Conservation (phyloP, 2,113 vertebrate species). For the Theristicus caerulescens region DNA sequence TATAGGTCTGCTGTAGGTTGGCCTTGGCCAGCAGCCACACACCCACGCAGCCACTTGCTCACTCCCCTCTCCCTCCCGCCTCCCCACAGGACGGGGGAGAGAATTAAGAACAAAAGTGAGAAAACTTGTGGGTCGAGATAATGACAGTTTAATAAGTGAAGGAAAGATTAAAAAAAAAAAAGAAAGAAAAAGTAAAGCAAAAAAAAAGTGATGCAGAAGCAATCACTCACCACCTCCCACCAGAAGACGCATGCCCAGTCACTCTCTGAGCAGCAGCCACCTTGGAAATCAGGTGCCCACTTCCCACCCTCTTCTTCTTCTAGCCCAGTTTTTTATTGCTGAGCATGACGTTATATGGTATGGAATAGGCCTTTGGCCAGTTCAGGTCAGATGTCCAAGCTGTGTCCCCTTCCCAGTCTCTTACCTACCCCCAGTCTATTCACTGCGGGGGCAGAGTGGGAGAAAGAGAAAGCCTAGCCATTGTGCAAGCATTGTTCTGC, state of each 20-base stretch:
- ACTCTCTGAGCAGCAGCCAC: neutral
- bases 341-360: rapidly evolving
- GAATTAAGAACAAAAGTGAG: constrained; percentile 18
- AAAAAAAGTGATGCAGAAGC: neutral
- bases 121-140: constrained; percentile 31
- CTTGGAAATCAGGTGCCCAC: neutral
- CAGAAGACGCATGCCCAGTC: neutral
- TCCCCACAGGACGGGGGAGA: neutral
- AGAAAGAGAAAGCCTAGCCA: neutral
- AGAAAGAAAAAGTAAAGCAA: neutral
- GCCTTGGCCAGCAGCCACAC: constrained; percentile 9
- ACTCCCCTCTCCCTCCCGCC: neutral
- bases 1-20: neutral
- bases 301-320: neutral
- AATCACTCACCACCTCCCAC: neutral
- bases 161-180: neutral
- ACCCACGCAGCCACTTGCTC: neutral
- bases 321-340: neutral
- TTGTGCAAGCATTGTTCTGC: neutral
- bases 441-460: rapidly evolving
- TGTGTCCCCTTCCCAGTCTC: neutral
- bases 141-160: neutral
- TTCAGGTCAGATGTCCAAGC: neutral
- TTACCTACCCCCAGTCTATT: neutral
- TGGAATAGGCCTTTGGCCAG: neutral